Conservation (phyloP, 2,113 vertebrate genomes). For the Tychaedon coryphoeus region DNA sequence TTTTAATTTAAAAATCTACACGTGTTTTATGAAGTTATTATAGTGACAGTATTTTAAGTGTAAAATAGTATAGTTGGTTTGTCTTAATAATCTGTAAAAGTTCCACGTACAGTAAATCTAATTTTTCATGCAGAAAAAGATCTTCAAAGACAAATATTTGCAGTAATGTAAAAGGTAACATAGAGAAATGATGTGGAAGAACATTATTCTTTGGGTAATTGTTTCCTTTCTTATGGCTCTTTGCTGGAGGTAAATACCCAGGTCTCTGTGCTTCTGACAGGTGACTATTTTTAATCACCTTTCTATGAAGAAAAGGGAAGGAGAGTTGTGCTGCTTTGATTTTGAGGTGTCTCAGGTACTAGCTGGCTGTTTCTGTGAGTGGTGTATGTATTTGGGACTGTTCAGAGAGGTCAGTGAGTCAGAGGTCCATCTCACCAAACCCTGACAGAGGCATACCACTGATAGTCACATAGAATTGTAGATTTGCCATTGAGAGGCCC, state of each 20-base stretch:
- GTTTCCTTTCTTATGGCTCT: background rate
- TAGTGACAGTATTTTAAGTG: background rate
- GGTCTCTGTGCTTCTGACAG: background rate
- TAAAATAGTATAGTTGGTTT: background rate
- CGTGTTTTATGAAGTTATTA: background rate
- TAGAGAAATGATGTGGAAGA: background rate
- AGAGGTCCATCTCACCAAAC: background rate
- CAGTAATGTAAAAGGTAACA: background rate
- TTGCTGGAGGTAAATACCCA: background rate
- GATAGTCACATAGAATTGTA: no score
- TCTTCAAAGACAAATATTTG: constrained; percentile 39
- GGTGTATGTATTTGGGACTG: background rate
- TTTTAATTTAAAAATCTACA: background rate
- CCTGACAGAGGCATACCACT: background rate
- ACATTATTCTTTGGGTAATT: background rate
- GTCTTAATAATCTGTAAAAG: background rate
- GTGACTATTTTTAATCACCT: background rate
- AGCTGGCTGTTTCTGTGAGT: background rate
- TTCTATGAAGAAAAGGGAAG: background rate
- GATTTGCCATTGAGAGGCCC: background rate
- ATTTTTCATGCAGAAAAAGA: background rate
- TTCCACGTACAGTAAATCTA: background rate
- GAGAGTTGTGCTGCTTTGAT: background rate
- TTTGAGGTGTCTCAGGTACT: background rate
- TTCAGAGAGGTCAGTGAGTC: background rate